phyloP scores from a whole-genome alignment of 1,140 invertebrate genomes.

The Cryptotermes secundus region DNA sequence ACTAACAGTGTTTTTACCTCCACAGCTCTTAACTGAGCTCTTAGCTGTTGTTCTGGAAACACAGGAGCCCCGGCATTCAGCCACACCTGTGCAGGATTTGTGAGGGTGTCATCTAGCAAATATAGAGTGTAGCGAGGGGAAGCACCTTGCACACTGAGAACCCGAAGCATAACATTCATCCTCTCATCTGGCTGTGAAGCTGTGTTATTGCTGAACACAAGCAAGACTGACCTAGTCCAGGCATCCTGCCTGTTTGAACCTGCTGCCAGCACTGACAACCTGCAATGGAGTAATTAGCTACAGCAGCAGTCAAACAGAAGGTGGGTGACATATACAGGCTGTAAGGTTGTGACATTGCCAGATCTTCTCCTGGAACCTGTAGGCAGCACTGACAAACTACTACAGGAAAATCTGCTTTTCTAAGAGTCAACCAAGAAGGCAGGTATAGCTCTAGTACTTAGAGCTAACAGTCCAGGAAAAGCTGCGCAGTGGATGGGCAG shows the following conservation, averaged over 20 bases:
- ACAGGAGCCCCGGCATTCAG: conserved; percentile 35
- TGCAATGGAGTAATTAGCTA: neutral
- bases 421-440: too few species aligned
- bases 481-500: too few species aligned
- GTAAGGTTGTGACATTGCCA: neutral
- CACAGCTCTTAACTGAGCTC: conserved; percentile 37
- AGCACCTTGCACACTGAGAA: neutral
- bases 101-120: neutral
- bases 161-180: neutral
- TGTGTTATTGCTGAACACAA: conserved; percentile 23
- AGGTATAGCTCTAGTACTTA: too few species aligned
- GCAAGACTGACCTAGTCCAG: conserved; percentile 11
- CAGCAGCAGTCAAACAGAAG: too few species aligned
- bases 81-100: conserved; percentile 41
- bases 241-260: neutral
- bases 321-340: too few species aligned
- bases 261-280: conserved; percentile 29
- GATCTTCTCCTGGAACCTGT: neutral
- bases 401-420: too few species aligned
- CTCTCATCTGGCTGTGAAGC: neutral
- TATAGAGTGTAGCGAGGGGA: neutral
- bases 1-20: conserved; percentile 37
- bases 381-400: neutral
- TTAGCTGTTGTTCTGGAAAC: conserved; percentile 38
- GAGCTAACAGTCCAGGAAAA: too few species aligned